These are phyloP conservation scores for Leucozona laternaria DNA, from an alignment of 2,888 invertebrate species.

Conservation along the genomic window DNA sequence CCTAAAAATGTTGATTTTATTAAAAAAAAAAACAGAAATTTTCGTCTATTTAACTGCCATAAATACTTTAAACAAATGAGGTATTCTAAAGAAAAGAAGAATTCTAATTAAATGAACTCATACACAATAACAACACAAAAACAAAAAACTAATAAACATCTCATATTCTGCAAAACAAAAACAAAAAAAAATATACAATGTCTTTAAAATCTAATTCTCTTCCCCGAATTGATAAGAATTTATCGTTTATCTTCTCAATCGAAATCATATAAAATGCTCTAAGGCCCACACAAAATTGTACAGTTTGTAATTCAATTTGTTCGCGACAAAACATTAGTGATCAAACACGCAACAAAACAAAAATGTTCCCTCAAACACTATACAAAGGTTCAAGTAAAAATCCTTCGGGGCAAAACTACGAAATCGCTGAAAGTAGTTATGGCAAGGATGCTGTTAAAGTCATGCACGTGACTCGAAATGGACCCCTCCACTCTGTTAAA, in stretches of 20 bases:
- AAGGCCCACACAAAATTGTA: background rate
- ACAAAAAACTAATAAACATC: background rate
- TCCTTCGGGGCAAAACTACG: slow-evolving; percentile 72
- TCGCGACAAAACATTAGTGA: background rate
- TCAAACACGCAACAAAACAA: background rate
- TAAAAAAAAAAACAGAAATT: no score
- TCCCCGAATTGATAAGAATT: slow-evolving; percentile 32
- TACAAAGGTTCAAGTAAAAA: slow-evolving; percentile 21
- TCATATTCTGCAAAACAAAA: background rate
- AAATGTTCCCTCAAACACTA: slow-evolving; percentile 58
- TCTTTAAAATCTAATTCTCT: background rate
- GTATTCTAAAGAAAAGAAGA: no score
- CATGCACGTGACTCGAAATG: slow-evolving; percentile 88
- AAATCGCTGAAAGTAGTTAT: slow-evolving; percentile 80
- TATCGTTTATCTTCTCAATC: slow-evolving; percentile 40
- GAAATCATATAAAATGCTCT: slow-evolving; percentile 58
- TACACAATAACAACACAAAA: no score
- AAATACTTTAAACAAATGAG: no score
- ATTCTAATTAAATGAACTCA: no score
- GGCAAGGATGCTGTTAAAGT: slow-evolving; percentile 91
- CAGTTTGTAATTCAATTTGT: slow-evolving; percentile 34
- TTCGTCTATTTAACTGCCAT: no score
- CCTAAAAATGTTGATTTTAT: no score
- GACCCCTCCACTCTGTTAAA: slow-evolving; percentile 88
- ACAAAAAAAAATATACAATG: background rate